Evolutionary conservation across 2,888 invertebrate species (phyloP).

Genomic region (Phengaris arion): DNA sequence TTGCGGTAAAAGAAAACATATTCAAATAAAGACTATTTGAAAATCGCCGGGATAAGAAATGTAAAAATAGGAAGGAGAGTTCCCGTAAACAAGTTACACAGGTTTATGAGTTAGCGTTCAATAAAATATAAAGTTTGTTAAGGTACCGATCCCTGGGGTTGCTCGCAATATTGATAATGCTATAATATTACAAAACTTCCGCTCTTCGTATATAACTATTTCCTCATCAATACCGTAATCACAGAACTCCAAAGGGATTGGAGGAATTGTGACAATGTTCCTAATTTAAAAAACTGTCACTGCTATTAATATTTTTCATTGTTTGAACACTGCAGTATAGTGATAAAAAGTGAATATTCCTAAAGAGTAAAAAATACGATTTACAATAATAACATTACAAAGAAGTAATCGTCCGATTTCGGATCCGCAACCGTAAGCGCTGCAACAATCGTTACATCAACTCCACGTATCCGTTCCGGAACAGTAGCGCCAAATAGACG

Average conservation of each 20-base stretch:
- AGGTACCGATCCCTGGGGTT: constrained; percentile 14
- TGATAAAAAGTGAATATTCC: too few relatives aligned
- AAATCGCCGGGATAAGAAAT: background rate
- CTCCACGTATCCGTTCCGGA: constrained; percentile 59
- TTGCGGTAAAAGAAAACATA: background rate
- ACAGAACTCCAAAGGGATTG: background rate
- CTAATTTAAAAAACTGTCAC: background rate
- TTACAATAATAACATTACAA: too few relatives aligned
- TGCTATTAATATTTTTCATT: too few relatives aligned
- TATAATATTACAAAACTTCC: constrained; percentile 19
- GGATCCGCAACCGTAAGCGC: too few relatives aligned
- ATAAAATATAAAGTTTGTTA: constrained; percentile 20
- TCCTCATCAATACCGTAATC: background rate
- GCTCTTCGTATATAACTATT: background rate
- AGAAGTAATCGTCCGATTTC: too few relatives aligned
- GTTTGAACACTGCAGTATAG: too few relatives aligned
- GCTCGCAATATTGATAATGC: constrained; percentile 12
- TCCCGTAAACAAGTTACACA: background rate
- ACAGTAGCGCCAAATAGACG: constrained; percentile 82
- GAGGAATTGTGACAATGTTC: background rate
- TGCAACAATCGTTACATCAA: too few relatives aligned
- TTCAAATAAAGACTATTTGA: too few relatives aligned
- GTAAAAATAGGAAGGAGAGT: background rate
- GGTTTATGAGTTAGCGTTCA: constrained; percentile 13
- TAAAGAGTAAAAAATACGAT: too few relatives aligned